Percentiles rank a stretch among this genome's conserved stretches.
Evolutionary conservation across 2,797 vertebrate species (phyloP).

Genomic region (Psittacula derbiana): DNA sequence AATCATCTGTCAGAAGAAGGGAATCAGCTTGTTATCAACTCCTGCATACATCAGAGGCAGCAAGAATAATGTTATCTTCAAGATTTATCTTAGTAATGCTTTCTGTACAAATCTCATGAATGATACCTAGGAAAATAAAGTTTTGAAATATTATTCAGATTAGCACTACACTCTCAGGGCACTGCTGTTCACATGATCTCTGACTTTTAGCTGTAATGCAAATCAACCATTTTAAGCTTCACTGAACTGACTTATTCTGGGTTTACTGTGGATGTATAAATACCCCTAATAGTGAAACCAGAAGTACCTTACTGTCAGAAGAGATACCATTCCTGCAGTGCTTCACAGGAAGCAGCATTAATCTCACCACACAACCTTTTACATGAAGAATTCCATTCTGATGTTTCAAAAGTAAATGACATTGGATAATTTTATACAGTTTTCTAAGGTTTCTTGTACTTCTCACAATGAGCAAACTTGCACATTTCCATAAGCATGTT

Average conservation of each 20-base stretch:
- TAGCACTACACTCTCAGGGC: background rate
- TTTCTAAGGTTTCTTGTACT: background rate
- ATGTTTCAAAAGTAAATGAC: background rate
- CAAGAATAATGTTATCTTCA: slow-evolving; percentile 46
- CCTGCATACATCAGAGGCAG: slow-evolving; percentile 20
- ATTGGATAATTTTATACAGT: background rate
- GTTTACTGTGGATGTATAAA: background rate
- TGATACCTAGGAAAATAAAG: slow-evolving; percentile 21
- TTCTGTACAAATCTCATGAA: slow-evolving; percentile 32
- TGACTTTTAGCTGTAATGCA: background rate
- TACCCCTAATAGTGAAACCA: background rate
- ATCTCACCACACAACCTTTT: background rate
- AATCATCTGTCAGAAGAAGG: slow-evolving; percentile 38
- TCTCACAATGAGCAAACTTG: background rate
- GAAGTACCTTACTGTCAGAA: background rate
- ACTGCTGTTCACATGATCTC: background rate
- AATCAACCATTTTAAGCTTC: background rate
- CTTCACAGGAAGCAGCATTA: background rate
- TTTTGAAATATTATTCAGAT: slow-evolving; percentile 27
- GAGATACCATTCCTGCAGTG: background rate
- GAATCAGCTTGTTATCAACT: slow-evolving; percentile 52
- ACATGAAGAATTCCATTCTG: background rate
- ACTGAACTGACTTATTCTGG: background rate
- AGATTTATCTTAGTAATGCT: slow-evolving; percentile 26
- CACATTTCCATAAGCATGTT: background rate